Evolutionary conservation across 1,140 invertebrate genomes (phyloP).

Genomic region (Mercenaria mercenaria): DNA sequence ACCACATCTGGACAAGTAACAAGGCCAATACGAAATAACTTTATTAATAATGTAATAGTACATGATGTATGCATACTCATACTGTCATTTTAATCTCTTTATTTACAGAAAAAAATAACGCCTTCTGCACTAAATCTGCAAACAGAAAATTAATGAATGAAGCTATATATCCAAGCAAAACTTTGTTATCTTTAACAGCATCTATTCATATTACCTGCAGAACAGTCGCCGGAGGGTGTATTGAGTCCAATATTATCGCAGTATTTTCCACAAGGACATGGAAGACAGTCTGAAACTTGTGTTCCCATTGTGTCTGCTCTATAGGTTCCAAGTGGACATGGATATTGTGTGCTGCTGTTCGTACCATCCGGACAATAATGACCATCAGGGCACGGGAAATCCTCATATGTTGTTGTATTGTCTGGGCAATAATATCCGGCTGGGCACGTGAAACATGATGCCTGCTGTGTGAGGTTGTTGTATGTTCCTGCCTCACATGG

Average conservation of each 20-base stretch:
- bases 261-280: constrained; percentile 81
- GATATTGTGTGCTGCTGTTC: constrained; percentile 71
- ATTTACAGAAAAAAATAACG: too few species aligned
- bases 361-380: constrained; percentile 83
- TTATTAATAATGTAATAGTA: too few species aligned
- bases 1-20: too few species aligned
- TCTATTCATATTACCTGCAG: constrained; percentile 74
- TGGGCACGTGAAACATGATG: constrained; percentile 79
- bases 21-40: too few species aligned
- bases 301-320: constrained; percentile 74
- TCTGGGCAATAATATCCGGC: constrained; percentile 82
- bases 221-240: constrained; percentile 77
- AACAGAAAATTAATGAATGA: too few species aligned
- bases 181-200: too few species aligned
- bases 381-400: constrained; percentile 81
- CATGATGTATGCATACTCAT: too few species aligned
- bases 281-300: constrained; percentile 76
- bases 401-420: constrained; percentile 80
- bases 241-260: constrained; percentile 77
- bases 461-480: constrained; percentile 80
- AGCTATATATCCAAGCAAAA: too few species aligned
- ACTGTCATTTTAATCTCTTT: too few species aligned
- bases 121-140: too few species aligned
- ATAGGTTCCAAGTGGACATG: constrained; percentile 82
- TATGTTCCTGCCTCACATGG: constrained; percentile 82